Evolutionary conservation across 2,888 invertebrate genomes (phyloP).

Genomic region (Hirtodrosophila trivittata): DNA sequence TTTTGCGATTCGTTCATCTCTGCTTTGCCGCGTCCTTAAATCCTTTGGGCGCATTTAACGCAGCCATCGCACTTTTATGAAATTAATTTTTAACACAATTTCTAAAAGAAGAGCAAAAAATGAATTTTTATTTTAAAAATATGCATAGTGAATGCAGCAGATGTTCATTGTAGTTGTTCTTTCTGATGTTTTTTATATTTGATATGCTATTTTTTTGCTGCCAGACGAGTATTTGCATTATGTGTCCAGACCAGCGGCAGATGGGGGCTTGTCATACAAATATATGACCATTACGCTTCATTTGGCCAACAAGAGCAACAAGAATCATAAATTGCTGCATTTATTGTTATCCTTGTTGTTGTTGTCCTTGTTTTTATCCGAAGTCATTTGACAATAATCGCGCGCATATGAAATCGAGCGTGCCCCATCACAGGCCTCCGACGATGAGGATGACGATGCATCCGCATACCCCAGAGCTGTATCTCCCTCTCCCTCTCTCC

Average conservation of each 20-base stretch:
- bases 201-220: not conserved
- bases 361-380: conserved; percentile 27
- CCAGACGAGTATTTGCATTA: conserved; percentile 42
- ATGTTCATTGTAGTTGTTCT: conserved; percentile 26
- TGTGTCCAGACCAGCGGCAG: not conserved
- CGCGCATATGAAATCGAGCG: conserved; percentile 63
- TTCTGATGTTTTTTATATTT: conserved; percentile 10
- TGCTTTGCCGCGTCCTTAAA: conserved; percentile 20
- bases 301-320: conserved; percentile 51
- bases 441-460: conserved; percentile 11
- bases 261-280: conserved; percentile 35
- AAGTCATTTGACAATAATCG: conserved; percentile 70
- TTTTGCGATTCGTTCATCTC: too few species aligned
- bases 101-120: conserved; percentile 32
- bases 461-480: too few species aligned
- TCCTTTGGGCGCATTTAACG: conserved; percentile 46
- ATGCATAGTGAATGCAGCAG: conserved; percentile 35
- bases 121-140: conserved; percentile 10
- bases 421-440: conserved; percentile 25
- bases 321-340: conserved; percentile 39
- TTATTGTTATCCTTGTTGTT: conserved; percentile 28
- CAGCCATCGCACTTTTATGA: conserved; percentile 8
- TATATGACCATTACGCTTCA: conserved; percentile 54
- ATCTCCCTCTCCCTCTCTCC: too few species aligned
- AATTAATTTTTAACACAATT: conserved; percentile 29